Conservation (phyloP, 2,797 vertebrate species). For the Gymnoscopelus braueri region DNA sequence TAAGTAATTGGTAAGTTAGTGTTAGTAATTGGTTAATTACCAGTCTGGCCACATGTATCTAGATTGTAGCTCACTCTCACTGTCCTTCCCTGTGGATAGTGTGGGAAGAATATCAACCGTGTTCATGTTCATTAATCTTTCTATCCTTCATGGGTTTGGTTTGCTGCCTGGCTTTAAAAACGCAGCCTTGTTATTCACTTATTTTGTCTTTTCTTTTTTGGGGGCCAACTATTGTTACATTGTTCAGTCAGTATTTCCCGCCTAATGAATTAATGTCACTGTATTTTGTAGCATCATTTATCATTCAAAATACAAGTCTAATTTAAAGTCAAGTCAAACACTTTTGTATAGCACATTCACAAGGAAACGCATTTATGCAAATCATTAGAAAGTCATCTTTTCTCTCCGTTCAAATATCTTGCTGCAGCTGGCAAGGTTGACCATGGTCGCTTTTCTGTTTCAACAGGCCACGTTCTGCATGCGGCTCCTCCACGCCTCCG, state of each 20-base stretch:
- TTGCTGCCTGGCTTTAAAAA: too few species aligned
- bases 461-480: conserved; percentile 39
- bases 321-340: too few species aligned
- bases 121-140: not conserved
- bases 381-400: not conserved
- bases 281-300: conserved; percentile 16
- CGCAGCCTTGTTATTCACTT: too few species aligned
- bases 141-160: too few species aligned
- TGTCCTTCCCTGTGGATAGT: conserved; percentile 12
- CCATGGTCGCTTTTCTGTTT: conserved; percentile 42
- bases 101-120: conserved; percentile 2
- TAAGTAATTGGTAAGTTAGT: conserved; percentile 82
- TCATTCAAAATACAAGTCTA: conserved; percentile 23
- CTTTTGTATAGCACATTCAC: too few species aligned
- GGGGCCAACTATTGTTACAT: not conserved
- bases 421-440: conserved; percentile 24
- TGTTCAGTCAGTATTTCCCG: conserved; percentile 14
- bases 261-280: conserved; percentile 1
- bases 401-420: conserved; percentile 23
- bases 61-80: conserved; percentile 26
- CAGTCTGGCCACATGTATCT: conserved; percentile 46
- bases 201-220: too few species aligned
- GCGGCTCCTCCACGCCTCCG: conserved; percentile 31
- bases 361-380: too few species aligned
- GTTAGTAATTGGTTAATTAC: conserved; percentile 81